These are phyloP conservation scores for Andricus curvator DNA, from an alignment of 2,888 invertebrate species.

Conservation along the genomic window DNA sequence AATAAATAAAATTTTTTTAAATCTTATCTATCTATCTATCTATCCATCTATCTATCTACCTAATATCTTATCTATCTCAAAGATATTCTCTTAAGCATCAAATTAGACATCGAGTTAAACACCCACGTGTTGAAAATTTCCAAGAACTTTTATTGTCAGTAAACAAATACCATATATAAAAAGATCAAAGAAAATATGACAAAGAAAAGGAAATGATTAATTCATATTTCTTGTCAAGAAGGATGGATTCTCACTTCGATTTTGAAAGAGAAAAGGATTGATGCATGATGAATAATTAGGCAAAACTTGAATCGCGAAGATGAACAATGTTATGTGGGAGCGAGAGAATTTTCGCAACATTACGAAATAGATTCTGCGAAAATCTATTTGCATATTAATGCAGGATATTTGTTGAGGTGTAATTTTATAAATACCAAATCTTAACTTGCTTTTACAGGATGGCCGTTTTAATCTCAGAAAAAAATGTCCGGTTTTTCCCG, in stretches of 20 bases:
- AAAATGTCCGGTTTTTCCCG: too few relatives aligned
- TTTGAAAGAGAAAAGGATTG: slow-evolving; percentile 36
- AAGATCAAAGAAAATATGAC: slow-evolving; percentile 34
- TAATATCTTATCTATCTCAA: not conserved
- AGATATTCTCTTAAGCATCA: not conserved
- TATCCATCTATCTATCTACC: too few relatives aligned
- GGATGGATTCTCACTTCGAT: slow-evolving; percentile 22
- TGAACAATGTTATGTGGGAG: slow-evolving; percentile 40
- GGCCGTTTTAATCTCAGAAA: too few relatives aligned
- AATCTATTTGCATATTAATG: not conserved
- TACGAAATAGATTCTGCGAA: slow-evolving; percentile 12
- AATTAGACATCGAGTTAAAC: slow-evolving; percentile 23
- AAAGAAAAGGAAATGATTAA: slow-evolving; percentile 34
- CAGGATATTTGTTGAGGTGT: not conserved
- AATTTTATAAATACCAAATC: not conserved
- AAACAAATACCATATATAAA: slow-evolving; percentile 28
- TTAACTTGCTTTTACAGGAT: not conserved
- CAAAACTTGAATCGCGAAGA: slow-evolving; percentile 23
- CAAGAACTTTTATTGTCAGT: slow-evolving; percentile 26
- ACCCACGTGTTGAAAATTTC: slow-evolving; percentile 17
- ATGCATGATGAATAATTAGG: slow-evolving; percentile 36
- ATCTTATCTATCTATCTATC: too few relatives aligned
- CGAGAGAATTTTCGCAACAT: slow-evolving; percentile 22
- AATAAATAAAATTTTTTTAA: too few relatives aligned
- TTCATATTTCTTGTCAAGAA: slow-evolving; percentile 31